Conservation (phyloP, 2,797 vertebrate species). For the Myoxocephalus aenaeus region DNA sequence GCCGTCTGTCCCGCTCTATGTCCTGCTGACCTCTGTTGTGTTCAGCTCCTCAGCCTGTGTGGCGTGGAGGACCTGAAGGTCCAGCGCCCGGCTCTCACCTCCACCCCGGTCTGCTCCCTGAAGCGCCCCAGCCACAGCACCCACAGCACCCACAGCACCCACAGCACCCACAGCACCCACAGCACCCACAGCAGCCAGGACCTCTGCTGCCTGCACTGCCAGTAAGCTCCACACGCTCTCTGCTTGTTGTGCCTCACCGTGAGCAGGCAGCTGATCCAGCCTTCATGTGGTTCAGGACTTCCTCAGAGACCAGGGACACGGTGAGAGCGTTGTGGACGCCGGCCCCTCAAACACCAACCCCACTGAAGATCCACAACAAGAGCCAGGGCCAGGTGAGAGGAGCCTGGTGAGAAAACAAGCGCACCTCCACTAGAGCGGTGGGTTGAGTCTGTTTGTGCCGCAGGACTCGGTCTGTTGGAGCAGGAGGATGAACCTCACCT, state of each 20-base stretch:
- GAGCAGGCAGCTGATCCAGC: neutral
- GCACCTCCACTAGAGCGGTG: neutral
- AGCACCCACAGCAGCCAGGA: constrained; percentile 62
- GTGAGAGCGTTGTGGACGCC: neutral
- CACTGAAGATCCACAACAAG: constrained; percentile 31
- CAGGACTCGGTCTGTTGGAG: constrained; percentile 22
- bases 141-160: too few relatives aligned
- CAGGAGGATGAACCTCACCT: neutral
- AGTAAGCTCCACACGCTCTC: constrained; percentile 5
- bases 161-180: too few relatives aligned
- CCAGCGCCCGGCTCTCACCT: constrained; percentile 86
- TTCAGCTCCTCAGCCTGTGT: constrained; percentile 87
- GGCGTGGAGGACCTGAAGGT: constrained; percentile 84
- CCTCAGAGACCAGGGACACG: neutral
- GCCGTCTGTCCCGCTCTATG: neutral
- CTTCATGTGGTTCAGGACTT: constrained; percentile 37
- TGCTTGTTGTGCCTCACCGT: neutral
- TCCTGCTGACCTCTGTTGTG: neutral
- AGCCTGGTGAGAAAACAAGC: neutral
- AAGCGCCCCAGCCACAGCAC: too few relatives aligned
- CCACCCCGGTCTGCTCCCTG: constrained; percentile 87
- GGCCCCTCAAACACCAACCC: constrained; percentile 49
- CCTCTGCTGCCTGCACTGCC: constrained; percentile 6
- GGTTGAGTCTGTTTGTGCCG: neutral
- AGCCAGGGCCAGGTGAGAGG: constrained; percentile 39